A percentile compares a stretch with the other conserved stretches of the same genome.
Evolutionary conservation across 2,888 invertebrate genomes (phyloP).

Genomic region (Hypomecis atomaria): DNA sequence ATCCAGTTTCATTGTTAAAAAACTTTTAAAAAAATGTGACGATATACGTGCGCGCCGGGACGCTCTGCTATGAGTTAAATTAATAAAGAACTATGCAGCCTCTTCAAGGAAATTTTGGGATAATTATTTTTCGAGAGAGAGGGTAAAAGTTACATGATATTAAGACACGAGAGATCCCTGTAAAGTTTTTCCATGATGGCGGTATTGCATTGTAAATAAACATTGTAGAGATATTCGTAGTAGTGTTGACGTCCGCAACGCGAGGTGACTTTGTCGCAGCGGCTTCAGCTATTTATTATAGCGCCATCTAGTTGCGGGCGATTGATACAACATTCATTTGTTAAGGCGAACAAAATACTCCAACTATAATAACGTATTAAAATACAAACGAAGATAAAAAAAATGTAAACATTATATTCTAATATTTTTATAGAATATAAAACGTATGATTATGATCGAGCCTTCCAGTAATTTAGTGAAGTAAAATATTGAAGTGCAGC

Average conservation of each 20-base stretch:
- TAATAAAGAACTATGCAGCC: too few species aligned
- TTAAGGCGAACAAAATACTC: constrained; percentile 74
- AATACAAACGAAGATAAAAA: constrained; percentile 69
- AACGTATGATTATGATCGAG: constrained; percentile 79
- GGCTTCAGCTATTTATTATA: constrained; percentile 45
- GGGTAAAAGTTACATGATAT: too few species aligned
- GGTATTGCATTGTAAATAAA: constrained; percentile 65
- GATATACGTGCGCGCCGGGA: too few species aligned
- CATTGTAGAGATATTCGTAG: constrained; percentile 63
- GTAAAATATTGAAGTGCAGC: constrained; percentile 70
- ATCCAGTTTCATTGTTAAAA: too few species aligned
- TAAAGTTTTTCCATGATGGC: constrained; percentile 18
- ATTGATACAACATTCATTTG: constrained; percentile 54
- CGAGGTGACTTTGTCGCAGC: constrained; percentile 61
- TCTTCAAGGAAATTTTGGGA: too few species aligned
- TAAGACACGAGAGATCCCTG: too few species aligned
- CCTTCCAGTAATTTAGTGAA: constrained; percentile 84
- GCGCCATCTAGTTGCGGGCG: constrained; percentile 56
- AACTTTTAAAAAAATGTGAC: too few species aligned
- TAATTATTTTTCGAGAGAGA: too few species aligned
- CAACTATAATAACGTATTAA: constrained; percentile 75
- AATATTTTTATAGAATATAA: constrained; percentile 85
- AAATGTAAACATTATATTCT: constrained; percentile 69
- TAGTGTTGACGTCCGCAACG: constrained; percentile 55
- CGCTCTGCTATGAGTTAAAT: too few species aligned